Evolutionary conservation across 2,888 invertebrate genomes (phyloP), one percentile per base, ranked within the genome.

Genomic region (Philereme vetulata): DNA sequence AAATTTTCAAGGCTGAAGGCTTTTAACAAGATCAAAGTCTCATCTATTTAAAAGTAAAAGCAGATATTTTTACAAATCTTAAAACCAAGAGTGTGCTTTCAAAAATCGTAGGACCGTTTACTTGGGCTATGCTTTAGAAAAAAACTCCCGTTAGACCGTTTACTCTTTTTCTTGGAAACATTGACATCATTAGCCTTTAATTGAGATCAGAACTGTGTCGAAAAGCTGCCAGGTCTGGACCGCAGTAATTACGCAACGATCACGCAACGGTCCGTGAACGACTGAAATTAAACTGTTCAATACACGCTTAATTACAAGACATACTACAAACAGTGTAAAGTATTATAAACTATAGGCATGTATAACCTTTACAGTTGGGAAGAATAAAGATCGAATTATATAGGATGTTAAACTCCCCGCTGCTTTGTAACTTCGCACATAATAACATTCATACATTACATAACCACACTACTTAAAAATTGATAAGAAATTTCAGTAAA

Each of bases 241-340:
- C 50, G 34, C 44, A 42, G 51, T 43, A 51, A 55, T 51, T 56
- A 56, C 46, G 44, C 34, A 46, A 9, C 54, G 51, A 51, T 51
- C 35, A 44, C 70, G 74, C 74, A 69, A 64, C 72, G 74, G 66
- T 62, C 76, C 76, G 77, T 79, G 71, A 77, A 77, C 72, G 64
- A 67, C 51, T 56, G 74, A 77, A 11, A 80, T 81, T 79, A 77
- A 78, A 72, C 72, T 65, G 72, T 68, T 74, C 67, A 67, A 74
- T 73, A 72, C 69, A 10, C 36, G 11, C 7, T 6, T 5, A 48
- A 48, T 48, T 35, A 35, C 11, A 47, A 35, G 32, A n/a, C 8
- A 35, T 33, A 34, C 34, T 4, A 47, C 33, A 9, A 21, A 21
- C 21, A 21, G 21, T 38, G 7, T 38, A 8, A 38, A 4, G 3